Evolutionary conservation across 2,113 vertebrate species (phyloP).

Genomic region (Pithys albifrons): DNA sequence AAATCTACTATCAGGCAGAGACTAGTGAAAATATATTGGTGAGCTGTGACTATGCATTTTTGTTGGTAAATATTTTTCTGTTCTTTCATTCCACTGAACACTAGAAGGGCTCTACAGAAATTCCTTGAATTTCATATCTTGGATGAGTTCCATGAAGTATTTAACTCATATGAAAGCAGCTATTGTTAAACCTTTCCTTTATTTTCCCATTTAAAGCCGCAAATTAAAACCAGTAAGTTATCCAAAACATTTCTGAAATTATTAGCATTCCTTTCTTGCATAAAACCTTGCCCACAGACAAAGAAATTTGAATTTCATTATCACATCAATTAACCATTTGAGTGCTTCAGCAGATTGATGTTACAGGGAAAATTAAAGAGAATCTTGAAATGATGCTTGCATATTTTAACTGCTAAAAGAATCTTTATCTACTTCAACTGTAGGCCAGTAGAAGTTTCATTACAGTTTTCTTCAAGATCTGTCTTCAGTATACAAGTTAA

Average conservation of each 20-base stretch:
- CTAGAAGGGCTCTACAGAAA: background rate
- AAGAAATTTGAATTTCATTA: background rate
- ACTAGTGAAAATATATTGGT: background rate
- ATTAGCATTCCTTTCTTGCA: background rate
- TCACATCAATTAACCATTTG: background rate
- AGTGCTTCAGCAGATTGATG: background rate
- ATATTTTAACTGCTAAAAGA: background rate
- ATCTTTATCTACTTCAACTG: background rate
- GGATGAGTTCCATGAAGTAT: background rate
- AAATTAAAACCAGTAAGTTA: background rate
- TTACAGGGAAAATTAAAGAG: background rate
- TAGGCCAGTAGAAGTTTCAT: background rate
- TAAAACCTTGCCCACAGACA: background rate
- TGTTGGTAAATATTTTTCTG: background rate
- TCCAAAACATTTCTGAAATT: conserved; percentile 33
- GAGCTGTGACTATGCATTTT: background rate
- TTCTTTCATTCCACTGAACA: background rate
- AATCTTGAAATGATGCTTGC: background rate
- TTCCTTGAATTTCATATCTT: conserved; percentile 14
- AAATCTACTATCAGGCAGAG: background rate
- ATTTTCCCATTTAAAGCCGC: conserved; percentile 1
- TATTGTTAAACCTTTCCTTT: conserved; percentile 41
- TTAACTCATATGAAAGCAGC: conserved; percentile 9
- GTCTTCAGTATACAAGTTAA: background rate
- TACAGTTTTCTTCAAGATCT: background rate